These are phyloP conservation scores for Chrysochloris asiatica DNA, from an alignment of 2,113 vertebrate species.

Conservation along the genomic window DNA sequence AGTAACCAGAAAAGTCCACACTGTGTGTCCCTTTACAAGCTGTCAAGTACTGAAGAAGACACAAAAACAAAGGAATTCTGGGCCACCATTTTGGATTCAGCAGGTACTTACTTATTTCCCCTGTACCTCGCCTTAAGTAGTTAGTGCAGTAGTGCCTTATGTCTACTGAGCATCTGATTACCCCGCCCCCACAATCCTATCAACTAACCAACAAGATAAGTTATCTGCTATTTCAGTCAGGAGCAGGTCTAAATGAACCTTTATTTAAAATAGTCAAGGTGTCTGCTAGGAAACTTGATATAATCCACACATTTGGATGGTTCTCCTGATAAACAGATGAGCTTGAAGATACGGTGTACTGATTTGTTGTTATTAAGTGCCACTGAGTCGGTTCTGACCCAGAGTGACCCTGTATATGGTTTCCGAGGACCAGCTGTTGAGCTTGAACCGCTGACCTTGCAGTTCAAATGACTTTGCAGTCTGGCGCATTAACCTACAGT, in stretches of 20 bases:
- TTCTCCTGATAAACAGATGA: constrained; percentile 25
- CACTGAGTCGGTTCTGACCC: too few species aligned
- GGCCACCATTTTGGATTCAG: constrained; percentile 89
- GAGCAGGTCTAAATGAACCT: background rate
- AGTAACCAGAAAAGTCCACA: constrained; percentile 89
- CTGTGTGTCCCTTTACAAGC: constrained; percentile 87
- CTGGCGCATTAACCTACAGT: background rate
- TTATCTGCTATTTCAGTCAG: background rate
- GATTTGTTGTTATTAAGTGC: too few species aligned
- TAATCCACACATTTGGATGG: background rate
- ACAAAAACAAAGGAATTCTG: constrained; percentile 86
- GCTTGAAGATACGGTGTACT: background rate
- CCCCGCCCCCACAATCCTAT: background rate
- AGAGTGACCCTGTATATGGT: too few species aligned
- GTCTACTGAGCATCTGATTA: too few species aligned
- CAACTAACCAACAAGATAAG: background rate
- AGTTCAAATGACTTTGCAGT: too few species aligned
- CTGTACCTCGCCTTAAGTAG: background rate
- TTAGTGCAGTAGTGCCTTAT: background rate
- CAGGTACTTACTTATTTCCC: constrained; percentile 81
- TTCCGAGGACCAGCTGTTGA: too few species aligned
- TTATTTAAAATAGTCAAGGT: background rate
- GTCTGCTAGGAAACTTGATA: background rate
- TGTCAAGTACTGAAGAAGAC: constrained; percentile 84
- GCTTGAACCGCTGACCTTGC: too few species aligned